Conservation (phyloP, 2,113 vertebrate genomes). For the Carassius carassius region DNA sequence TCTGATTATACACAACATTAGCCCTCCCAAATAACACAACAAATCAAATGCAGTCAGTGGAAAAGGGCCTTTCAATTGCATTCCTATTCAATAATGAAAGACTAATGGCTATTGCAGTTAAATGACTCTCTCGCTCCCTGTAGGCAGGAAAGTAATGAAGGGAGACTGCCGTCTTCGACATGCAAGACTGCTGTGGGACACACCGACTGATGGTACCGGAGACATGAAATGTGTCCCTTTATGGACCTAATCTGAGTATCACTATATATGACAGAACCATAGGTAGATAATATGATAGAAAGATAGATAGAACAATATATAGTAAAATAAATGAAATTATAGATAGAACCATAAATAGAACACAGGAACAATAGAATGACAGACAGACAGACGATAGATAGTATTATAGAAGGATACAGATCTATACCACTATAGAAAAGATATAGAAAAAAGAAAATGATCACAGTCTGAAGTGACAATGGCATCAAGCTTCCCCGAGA, state of each 20-base stretch:
- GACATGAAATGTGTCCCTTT: neutral
- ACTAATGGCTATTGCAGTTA: constrained; percentile 60
- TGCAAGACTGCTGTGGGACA: constrained; percentile 1
- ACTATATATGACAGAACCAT: neutral
- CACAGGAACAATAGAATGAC: too few relatives aligned
- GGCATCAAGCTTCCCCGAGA: too few relatives aligned
- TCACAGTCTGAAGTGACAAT: too few relatives aligned
- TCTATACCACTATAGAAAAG: too few relatives aligned
- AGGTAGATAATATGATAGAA: neutral
- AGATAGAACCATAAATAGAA: too few relatives aligned
- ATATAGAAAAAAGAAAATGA: too few relatives aligned
- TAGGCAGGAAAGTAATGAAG: constrained; percentile 50
- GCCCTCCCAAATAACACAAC: constrained; percentile 66
- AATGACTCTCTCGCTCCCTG: constrained; percentile 55
- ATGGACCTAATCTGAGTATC: neutral
- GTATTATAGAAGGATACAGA: too few relatives aligned
- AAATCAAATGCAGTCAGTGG: constrained; percentile 63
- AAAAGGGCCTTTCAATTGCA: constrained; percentile 57
- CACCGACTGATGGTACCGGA: neutral
- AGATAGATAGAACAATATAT: neutral
- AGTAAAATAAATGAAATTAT: too few relatives aligned
- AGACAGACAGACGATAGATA: too few relatives aligned
- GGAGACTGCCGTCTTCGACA: neutral
- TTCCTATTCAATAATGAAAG: constrained; percentile 61
- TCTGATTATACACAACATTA: constrained; percentile 73